Evolutionary conservation across 2,888 invertebrate genomes (phyloP).

Genomic region (Poecilobothrus nobilitatus): DNA sequence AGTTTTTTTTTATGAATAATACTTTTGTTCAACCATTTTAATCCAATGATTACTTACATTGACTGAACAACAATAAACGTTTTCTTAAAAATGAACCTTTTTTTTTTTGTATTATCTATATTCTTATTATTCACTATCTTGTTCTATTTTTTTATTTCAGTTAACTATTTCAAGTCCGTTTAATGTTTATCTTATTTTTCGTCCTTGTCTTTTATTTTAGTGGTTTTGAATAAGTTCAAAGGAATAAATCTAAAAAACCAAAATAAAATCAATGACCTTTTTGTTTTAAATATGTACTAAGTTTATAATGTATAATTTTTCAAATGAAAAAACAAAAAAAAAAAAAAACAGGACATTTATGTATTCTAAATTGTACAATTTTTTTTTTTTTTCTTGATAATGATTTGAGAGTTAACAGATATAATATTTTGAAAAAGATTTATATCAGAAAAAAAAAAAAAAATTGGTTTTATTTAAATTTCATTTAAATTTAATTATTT

Average conservation of each 20-base stretch:
- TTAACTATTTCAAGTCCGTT: background rate
- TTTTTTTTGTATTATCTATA: background rate
- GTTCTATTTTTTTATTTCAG: background rate
- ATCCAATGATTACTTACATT: conserved; percentile 3
- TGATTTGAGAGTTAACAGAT: too few species aligned
- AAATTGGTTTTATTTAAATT: too few species aligned
- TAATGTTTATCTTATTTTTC: background rate
- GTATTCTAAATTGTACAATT: too few species aligned
- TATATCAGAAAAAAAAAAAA: too few species aligned
- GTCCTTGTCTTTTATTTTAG: background rate
- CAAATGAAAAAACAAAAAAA: too few species aligned
- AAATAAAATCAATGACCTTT: background rate
- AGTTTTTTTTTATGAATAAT: background rate
- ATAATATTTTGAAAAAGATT: too few species aligned
- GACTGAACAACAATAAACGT: background rate
- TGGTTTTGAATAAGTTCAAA: background rate
- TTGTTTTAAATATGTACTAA: too few species aligned
- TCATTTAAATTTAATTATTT: too few species aligned
- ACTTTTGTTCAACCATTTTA: background rate
- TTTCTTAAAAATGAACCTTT: background rate
- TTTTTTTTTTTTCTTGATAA: too few species aligned
- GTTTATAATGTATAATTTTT: too few species aligned
- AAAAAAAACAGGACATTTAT: too few species aligned
- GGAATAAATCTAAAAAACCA: background rate
- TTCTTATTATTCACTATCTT: too few species aligned